Evolutionary conservation across 2,797 vertebrate species (phyloP).

Genomic region (Chaenodraco wilsoni): DNA sequence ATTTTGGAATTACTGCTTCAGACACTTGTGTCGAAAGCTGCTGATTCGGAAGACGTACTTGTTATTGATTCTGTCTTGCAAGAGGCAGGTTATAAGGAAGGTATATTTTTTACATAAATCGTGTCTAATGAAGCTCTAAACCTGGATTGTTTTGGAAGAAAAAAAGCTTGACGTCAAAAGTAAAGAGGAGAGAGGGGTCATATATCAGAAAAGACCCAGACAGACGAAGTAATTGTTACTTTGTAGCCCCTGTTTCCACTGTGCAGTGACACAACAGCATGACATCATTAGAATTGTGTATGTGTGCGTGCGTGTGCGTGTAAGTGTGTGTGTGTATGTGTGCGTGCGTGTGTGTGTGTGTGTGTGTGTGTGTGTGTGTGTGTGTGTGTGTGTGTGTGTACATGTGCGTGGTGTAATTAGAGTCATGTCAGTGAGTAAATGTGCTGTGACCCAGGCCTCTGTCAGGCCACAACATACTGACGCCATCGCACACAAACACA

Average conservation of each 20-base stretch:
- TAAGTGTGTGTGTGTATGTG: constrained; percentile 11
- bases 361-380: no score
- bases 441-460: constrained; percentile 53
- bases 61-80: neutral
- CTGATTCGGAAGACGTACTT: no score
- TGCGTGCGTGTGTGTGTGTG: neutral
- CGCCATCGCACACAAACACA: constrained; percentile 9
- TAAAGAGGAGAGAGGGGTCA: constrained; percentile 1
- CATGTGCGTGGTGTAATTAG: constrained; percentile 46
- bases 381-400: neutral
- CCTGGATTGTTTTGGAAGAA: neutral
- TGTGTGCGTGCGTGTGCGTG: constrained; percentile 2
- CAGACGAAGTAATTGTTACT: constrained; percentile 30
- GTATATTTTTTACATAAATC: no score
- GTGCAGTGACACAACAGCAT: constrained; percentile 44
- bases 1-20: no score
- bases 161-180: neutral
- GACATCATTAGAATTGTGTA: constrained; percentile 23
- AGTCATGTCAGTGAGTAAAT: constrained; percentile 65
- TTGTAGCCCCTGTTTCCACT: constrained; percentile 8
- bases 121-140: no score
- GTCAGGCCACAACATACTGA: constrained; percentile 39
- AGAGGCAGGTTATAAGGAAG: neutral
- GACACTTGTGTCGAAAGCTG: no score
- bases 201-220: constrained; percentile 11